Evolutionary conservation across 2,797 vertebrate genomes (phyloP), one percentile per base, ranked within the genome.

Genomic region (Gymnocypris eckloni): DNA sequence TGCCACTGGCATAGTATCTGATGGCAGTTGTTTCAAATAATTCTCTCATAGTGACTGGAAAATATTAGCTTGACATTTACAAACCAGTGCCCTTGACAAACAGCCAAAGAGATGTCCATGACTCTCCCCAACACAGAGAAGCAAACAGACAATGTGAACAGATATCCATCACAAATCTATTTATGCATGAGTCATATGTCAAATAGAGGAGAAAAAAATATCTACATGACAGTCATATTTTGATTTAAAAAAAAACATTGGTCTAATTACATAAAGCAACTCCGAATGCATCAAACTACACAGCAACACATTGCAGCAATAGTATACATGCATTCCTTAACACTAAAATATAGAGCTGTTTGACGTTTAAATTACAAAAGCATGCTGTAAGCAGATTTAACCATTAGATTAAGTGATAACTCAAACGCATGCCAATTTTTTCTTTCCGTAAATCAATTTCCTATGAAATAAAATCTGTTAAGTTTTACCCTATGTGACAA

Each of bases 361-460:
- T 88, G 86, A 84, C 64, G 50, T 41, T 85, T 87, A 89, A 81
- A 82, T 87, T 87, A 87, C 86, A 83, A 90, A 88, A 90, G 88
- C 91, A 88, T 88, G 77, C 72, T 91, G 87, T 90, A 92, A 87
- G 78, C 82, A 87, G 83, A 89, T 86, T 92, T 88, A 92, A 89
- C 85, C 87, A 90, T 90, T 88, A 86, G 88, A 91, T 67, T 86
- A 84, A 92, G 71, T 86, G 85, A 92, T 92, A 88, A 93, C 93
- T 93, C 92, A 93, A 93, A 92, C 92, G 94, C 93, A 93, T 91
- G 48, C 67, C 88, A 88, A 89, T 90, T 93, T 89, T 75, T 82
- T 76, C 25, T 48, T 61, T 37, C 25, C 79, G 87, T 87, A 91
- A 92, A 91, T 91, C 25, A 92, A 91, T 87, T 88, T 88, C 90